A percentile compares a stretch with the other conserved stretches of the same genome.
phyloP scores from a whole-genome alignment of 1,140 invertebrate genomes.

The Drosophila pruinosa region DNA sequence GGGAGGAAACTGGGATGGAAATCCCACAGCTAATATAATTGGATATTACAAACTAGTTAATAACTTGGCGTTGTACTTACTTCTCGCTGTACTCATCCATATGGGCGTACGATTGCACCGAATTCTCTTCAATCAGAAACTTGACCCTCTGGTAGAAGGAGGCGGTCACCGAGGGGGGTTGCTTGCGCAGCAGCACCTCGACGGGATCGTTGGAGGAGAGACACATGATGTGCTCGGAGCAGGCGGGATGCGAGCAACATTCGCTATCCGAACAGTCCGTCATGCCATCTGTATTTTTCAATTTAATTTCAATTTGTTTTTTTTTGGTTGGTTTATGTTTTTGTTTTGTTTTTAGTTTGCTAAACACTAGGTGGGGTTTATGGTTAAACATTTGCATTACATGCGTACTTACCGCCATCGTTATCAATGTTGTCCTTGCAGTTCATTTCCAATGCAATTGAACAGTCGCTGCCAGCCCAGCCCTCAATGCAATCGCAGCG shows the following conservation, averaged over 20 bases:
- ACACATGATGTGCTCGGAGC: conserved; percentile 96
- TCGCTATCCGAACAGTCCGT: conserved; percentile 99
- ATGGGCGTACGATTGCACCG: conserved; percentile 98
- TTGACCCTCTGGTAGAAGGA: conserved; percentile 99
- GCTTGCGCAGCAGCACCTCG: conserved; percentile 96
- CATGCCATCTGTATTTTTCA: conserved; percentile 92
- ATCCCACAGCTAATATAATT: conserved; percentile 17
- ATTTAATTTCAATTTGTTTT: neutral
- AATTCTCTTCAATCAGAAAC: conserved; percentile 99
- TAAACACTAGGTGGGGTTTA: neutral
- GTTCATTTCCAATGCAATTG: conserved; percentile 94
- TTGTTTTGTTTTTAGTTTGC: neutral
- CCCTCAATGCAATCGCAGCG: conserved; percentile 94
- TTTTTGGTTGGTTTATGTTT: neutral
- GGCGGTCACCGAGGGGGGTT: conserved; percentile 96
- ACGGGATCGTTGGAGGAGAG: conserved; percentile 96
- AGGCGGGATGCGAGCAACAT: conserved; percentile 92
- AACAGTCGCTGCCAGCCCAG: conserved; percentile 96
- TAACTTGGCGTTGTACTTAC: conserved; percentile 86
- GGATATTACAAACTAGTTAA: conserved; percentile 9
- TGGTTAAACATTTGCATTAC: neutral
- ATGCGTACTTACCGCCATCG: conserved; percentile 91
- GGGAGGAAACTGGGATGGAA: neutral
- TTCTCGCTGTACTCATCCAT: conserved; percentile 98
- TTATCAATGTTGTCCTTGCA: conserved; percentile 98